Base-by-base conservation (phyloP, 2,113 vertebrate genomes). In the Oenanthe melanoleuca region DNA sequence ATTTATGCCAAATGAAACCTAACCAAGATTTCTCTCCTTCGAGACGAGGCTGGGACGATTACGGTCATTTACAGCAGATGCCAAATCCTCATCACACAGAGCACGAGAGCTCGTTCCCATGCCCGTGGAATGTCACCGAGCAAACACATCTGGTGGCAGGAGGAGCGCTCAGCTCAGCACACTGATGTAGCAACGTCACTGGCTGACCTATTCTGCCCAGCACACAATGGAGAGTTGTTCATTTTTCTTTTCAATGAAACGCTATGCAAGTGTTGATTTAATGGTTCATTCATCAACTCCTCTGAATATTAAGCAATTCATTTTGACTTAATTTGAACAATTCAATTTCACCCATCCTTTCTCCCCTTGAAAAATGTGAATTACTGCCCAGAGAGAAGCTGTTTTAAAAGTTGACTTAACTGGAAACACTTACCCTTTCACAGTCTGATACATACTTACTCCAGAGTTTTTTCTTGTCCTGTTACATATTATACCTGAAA, bases 241-340 rank as follows among this genome's bases (percentile, higher is more conserved):
- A 78, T 95, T 95, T 92, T 55, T 85, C 96, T 85, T 91, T 80
- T 47, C 95, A 96, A 24, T 61, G 93, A 96, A 89, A 80, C 28
- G 16, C 88, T 71, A 61, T 52, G 74, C 80, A 80, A 96, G 94
- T 72, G 94, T 94, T 96, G 93, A 96, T 93, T 97, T 96, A 96
- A 92, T 78, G 80, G 93, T 69, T 90, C 95, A 93, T 94, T 96
- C 94, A 88, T 96, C 95, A 95, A 79, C 79, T 56, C 72, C 74
- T 89, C 92, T 82, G 79, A 95, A 95, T 94, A 97, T 93, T 97
- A 95, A 96, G 75, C 77, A 92, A 96, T 97, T 94, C 90, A 91
- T 90, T 94, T 93, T 73, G 50, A 92, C 88, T 96, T 96, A 88
- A 93, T 96, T 88, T 88, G 84, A 91, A 91, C 95, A 90, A 90